Conservation (phyloP, 1,140 invertebrate genomes). For the Scaptodrosophila lebanonensis region DNA sequence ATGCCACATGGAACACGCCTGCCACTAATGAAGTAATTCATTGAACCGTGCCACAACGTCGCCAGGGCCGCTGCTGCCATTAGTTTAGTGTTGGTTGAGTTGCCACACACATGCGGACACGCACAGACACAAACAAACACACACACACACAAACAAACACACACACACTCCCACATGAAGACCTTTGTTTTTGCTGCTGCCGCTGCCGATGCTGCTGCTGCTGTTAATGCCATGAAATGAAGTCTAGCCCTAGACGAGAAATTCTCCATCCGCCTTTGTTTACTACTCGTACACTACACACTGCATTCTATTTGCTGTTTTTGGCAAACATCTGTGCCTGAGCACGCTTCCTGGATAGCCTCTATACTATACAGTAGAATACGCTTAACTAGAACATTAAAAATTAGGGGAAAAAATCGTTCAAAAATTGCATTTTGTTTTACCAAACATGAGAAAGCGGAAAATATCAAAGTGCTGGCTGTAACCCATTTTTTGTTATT, state of each 20-base stretch:
- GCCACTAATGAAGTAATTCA: constrained; percentile 76
- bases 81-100: constrained; percentile 57
- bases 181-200: constrained; percentile 12
- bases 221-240: constrained; percentile 8
- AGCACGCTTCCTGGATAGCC: constrained; percentile 45
- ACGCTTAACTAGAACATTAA: too few species aligned
- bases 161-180: constrained; percentile 5
- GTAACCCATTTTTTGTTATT: too few species aligned
- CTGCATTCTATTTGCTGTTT: constrained; percentile 14
- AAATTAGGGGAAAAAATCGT: too few species aligned
- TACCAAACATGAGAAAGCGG: too few species aligned
- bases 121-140: constrained; percentile 1
- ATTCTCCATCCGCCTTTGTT: constrained; percentile 9
- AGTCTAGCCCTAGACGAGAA: constrained; percentile 9
- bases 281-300: neutral
- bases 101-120: constrained; percentile 4
- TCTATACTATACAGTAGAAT: too few species aligned
- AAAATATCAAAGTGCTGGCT: too few species aligned
- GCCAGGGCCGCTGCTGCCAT: constrained; percentile 42
- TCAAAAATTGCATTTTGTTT: too few species aligned
- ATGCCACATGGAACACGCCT: constrained; percentile 65
- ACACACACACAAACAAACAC: constrained; percentile 8
- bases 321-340: constrained; percentile 46
- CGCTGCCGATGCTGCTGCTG: neutral
- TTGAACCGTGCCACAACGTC: constrained; percentile 68